Conservation (phyloP, 2,888 invertebrate genomes). For the Resseliella maxima region DNA sequence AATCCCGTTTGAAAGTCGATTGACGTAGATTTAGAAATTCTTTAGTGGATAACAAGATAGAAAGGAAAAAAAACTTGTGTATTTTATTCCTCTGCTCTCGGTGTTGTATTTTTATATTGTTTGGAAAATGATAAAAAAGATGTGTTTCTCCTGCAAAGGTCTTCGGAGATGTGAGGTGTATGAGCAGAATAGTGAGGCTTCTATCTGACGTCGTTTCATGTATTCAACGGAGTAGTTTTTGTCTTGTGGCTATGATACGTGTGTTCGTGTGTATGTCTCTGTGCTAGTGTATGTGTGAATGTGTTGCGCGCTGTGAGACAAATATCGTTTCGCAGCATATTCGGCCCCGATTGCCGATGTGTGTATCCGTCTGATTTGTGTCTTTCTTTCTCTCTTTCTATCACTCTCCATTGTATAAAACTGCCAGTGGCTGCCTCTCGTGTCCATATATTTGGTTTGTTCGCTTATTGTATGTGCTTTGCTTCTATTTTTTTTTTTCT, state of each 20-base stretch:
- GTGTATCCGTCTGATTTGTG: slow-evolving; percentile 49
- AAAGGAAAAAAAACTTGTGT: background rate
- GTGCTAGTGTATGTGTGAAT: slow-evolving; percentile 6
- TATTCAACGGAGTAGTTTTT: slow-evolving; percentile 32
- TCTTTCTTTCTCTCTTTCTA: background rate
- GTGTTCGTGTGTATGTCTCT: too few relatives aligned
- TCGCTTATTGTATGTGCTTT: background rate
- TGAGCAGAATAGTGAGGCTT: slow-evolving; percentile 56
- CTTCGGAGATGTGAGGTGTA: slow-evolving; percentile 61
- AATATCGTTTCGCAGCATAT: slow-evolving; percentile 27
- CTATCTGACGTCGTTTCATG: slow-evolving; percentile 53
- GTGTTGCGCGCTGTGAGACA: slow-evolving; percentile 29
- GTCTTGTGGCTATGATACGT: too few relatives aligned
- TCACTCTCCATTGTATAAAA: background rate
- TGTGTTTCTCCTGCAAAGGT: slow-evolving; percentile 61
- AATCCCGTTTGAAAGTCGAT: background rate
- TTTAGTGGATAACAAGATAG: slow-evolving; percentile 6
- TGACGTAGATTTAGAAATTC: background rate
- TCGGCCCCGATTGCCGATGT: slow-evolving; percentile 53
- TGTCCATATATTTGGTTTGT: background rate
- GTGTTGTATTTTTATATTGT: slow-evolving; percentile 7
- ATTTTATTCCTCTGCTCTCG: too few relatives aligned
- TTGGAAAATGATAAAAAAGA: slow-evolving; percentile 57
- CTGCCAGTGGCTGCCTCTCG: background rate
- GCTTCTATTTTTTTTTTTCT: background rate